Conservation (phyloP, 2,797 vertebrate species). For the Thalassophryne amazonica region DNA sequence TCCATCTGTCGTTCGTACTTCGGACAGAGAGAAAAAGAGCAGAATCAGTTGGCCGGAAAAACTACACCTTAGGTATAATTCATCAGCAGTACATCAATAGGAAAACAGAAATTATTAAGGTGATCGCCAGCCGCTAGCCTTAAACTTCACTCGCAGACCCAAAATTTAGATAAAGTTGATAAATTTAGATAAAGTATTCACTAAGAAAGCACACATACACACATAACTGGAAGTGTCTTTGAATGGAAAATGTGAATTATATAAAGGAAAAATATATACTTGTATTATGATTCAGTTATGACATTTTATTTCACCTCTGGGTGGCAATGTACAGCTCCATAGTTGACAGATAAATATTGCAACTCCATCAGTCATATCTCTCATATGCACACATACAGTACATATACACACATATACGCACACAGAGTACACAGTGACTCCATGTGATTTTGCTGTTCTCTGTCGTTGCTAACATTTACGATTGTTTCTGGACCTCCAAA, state of each 20-base stretch:
- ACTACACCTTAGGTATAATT: no score
- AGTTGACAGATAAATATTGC: constrained; percentile 50
- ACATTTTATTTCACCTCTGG: constrained; percentile 54
- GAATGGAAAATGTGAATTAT: not conserved
- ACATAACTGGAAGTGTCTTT: not conserved
- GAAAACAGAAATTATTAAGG: no score
- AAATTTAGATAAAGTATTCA: no score
- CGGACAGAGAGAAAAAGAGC: no score
- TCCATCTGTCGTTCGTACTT: no score
- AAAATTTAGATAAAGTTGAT: no score
- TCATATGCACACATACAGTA: constrained; percentile 3
- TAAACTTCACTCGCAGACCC: no score
- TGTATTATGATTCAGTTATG: constrained; percentile 55
- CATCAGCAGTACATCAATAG: no score
- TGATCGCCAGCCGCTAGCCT: no score
- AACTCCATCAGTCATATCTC: constrained; percentile 54
- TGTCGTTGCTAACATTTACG: constrained; percentile 45
- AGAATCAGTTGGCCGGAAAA: no score
- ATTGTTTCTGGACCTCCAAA: constrained; percentile 53
- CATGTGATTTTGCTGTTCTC: constrained; percentile 1
- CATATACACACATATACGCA: constrained; percentile 1
- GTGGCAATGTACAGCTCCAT: constrained; percentile 53
- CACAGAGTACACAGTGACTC: not conserved
- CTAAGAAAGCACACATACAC: no score
- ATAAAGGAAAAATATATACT: constrained; percentile 15